Base-by-base conservation (phyloP, 2,797 vertebrate genomes). In the Otolemur crassicaudatus region DNA sequence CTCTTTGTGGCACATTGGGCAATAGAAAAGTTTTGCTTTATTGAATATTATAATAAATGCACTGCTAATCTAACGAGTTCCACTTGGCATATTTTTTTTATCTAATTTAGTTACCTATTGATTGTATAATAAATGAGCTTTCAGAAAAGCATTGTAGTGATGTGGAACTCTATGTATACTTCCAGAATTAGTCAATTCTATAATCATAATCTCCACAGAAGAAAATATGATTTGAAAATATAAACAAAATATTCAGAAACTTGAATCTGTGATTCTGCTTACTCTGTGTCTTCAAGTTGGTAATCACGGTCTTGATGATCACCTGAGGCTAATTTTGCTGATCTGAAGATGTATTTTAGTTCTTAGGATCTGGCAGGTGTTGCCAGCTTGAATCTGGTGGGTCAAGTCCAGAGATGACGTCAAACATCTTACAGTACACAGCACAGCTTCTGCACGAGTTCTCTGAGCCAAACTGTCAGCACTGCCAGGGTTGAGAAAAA, bases 31-130 rank as follows among this genome's bases (percentile, higher is more conserved):
- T 53, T 82, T 81, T 89, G 37, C 49, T 83, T 65, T 79, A 75
- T 76, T 91, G 90, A 75, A 65, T 46, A 49, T 63, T 91, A 31
- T 29, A 79, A 10, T 80, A 76, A 88, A 81, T 53, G 49, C 12
- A 72, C 11, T 70, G 14, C n/a, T 56, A 72, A 92, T 86, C 40
- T 89, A 60, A 94, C 94, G 58, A 79, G n/a, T 79, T 88, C 19
- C 14, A 69, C n/a, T 34, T 72, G 72, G 85, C 77, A 58, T 67
- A 37, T 43, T 94, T 77, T 80, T 73, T 16, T n/a, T n/a, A 61
- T 37, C 37, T 72, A 90, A 75, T 80, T 81, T 81, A 84, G 29
- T 75, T 95, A 20, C 93, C 43, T 25, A 43, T 75, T 77, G 43
- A 49, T 94, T 63, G 37, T 63, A 31, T 60, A 83, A 81, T 46